Base-by-base conservation (phyloP, 2,797 vertebrate species). In the Bovichtus variegatus region DNA sequence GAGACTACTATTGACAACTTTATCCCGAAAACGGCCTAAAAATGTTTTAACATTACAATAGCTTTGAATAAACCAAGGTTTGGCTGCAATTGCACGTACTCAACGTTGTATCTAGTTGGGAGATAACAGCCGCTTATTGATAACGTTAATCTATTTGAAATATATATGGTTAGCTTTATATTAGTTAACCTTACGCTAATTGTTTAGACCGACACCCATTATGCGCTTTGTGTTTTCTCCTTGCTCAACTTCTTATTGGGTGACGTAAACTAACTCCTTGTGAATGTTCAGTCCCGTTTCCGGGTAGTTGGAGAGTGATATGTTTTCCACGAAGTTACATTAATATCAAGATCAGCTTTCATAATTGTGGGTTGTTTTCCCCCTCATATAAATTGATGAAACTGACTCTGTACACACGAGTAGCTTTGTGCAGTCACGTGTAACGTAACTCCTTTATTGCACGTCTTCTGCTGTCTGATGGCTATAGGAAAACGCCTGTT, bases 401-500 rank as follows among this genome's bases (percentile, higher is more conserved):
- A 41, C 47, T 40, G 6, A 2, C 10, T 46, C 4, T 3, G 8
- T 9, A 4, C 2, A 34, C 6, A 23, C 11, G 6, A 29, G 41
- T 60, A 0, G 1, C 27, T 29, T 5, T 25, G 19, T 61, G 6
- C 12, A 18, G 68, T 85, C 47, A 23, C 53, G 16, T 55, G 38
- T 16, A 25, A 46, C 18, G 44, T 47, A 47, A 13, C 10, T 8
- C 6, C 34, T 69, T 54, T 41, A 40, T 34, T 59, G 3, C 25
- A 9, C 50, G 34, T 60, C 23, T 49, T 57, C 11, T 29, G 53
- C 44, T 49, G 27, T 62, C 12, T 71, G 18, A 18, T 58, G 15
- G 66, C 55, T 13, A 47, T 9, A 57, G 19, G 5, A 31, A 29
- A 47, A 54, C 2, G 2, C 15, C 19, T 64, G 21, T 84, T 76